phyloP scores from a whole-genome alignment of 2,113 vertebrate species.

The Vicugna pacos region DNA sequence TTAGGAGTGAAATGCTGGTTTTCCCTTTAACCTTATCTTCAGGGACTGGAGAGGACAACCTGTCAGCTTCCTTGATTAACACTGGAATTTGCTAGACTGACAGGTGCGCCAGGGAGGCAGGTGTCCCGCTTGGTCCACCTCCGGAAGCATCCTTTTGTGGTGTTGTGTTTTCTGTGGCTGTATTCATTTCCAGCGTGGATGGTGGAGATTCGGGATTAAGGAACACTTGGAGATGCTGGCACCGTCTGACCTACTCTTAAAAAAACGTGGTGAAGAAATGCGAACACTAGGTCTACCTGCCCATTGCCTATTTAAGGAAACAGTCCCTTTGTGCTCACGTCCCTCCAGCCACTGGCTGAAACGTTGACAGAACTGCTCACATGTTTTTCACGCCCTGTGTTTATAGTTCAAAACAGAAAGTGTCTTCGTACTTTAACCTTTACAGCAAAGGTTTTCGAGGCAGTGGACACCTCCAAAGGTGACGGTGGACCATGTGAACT shows the following conservation, averaged over 20 bases:
- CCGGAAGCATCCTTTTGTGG: background rate
- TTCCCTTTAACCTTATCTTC: slow-evolving; percentile 83
- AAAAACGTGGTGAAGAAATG: background rate
- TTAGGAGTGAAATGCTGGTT: slow-evolving; percentile 80
- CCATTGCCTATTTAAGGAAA: background rate
- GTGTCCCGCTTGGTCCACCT: background rate
- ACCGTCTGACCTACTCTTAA: background rate
- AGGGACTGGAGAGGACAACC: slow-evolving; percentile 71
- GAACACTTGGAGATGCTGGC: background rate
- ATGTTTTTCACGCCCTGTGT: background rate
- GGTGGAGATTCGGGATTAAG: background rate
- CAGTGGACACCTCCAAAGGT: background rate
- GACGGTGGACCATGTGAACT: background rate
- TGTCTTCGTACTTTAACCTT: background rate
- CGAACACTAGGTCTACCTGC: background rate
- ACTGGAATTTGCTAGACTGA: slow-evolving; percentile 69
- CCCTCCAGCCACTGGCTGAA: background rate
- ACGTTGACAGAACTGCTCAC: background rate
- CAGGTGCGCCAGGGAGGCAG: slow-evolving; percentile 21
- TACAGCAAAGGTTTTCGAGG: background rate
- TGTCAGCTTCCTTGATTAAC: slow-evolving; percentile 80
- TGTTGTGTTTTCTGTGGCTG: background rate
- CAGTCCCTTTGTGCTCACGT: background rate
- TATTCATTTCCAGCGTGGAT: background rate
- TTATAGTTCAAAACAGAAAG: background rate